A percentile compares a stretch with the other conserved stretches of the same genome.
These are phyloP conservation scores for Pseudochirops corinnae DNA, from an alignment of 2,797 vertebrate genomes.

Conservation along the genomic window DNA sequence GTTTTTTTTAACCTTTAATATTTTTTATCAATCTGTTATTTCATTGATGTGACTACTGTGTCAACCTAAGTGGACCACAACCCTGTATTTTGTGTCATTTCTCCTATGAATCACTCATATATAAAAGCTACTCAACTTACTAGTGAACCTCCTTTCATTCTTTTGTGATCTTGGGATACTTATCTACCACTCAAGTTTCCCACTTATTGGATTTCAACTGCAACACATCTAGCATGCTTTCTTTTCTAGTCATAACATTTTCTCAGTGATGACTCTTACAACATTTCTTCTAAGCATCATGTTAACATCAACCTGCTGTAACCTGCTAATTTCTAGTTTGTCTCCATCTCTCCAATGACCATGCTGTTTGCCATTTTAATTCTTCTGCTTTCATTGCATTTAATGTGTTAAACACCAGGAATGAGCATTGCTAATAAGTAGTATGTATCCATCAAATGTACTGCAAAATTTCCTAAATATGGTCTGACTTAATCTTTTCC, in stretches of 20 bases:
- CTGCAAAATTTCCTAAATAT: neutral
- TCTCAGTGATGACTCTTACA: neutral
- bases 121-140: neutral
- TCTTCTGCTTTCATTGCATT: neutral
- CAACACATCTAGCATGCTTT: neutral
- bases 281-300: neutral
- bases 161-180: neutral
- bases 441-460: neutral
- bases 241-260: neutral
- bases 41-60: neutral
- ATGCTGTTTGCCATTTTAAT: neutral
- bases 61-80: neutral
- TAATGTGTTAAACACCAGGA: neutral
- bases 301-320: neutral
- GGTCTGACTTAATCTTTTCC: neutral
- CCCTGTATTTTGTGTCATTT: neutral
- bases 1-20: neutral
- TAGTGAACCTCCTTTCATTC: neutral
- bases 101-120: neutral
- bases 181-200: neutral
- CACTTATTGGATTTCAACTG: neutral
- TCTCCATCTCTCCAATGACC: neutral
- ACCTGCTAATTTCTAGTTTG: neutral
- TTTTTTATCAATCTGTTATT: neutral
- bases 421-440: neutral